Base-by-base conservation (phyloP, 1,140 invertebrate species). In the Sarcophaga bullata region DNA sequence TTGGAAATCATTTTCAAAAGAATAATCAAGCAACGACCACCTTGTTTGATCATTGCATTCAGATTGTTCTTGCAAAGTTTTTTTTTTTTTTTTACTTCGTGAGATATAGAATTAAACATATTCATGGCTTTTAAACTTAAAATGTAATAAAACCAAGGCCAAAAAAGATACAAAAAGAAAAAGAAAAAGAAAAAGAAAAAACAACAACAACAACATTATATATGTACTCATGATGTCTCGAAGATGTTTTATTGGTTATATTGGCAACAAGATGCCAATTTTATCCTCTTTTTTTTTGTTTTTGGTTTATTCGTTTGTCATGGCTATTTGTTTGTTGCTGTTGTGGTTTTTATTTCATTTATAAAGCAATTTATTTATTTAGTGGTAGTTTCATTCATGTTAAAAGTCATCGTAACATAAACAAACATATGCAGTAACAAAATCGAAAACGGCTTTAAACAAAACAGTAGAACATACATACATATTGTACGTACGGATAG, bases 371-470 rank as follows among this genome's bases (percentile, higher is more conserved):
- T 68, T 68, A 68, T 68, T 68, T 68, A 68, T 68, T 68, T 68
- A 68, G 62, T 68, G 62, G 62, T 68, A 68, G 62, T 68, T 68
- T 68, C 17, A 68, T 68, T 68, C 62, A 68, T 68, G 62, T 68
- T 68, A 68, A 17, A 68, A 68, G 62, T 68, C 17, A 68, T 68
- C 62, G 62, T 68, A 68, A 68, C 62, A 68, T 68, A 68, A 68
- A 68, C 62, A 68, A 68, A 68, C 62, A 68, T 68, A 68, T 68
- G 17, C 17, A 68, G 19, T 6, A 17, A 68, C 17, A 68, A 25
- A 68, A 68, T 10, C 9, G 17, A 68, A n/a, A 37, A 37, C 25
- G 4, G 25, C 25, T 2, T 4, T 37, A 37, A 37, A 37, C 25
- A 37, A 37, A 37, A 37, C 25, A 37, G 25, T 37, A 37, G 25